Evolutionary conservation across 2,113 vertebrate genomes (phyloP).

Genomic region (Phyllostomus hastatus): DNA sequence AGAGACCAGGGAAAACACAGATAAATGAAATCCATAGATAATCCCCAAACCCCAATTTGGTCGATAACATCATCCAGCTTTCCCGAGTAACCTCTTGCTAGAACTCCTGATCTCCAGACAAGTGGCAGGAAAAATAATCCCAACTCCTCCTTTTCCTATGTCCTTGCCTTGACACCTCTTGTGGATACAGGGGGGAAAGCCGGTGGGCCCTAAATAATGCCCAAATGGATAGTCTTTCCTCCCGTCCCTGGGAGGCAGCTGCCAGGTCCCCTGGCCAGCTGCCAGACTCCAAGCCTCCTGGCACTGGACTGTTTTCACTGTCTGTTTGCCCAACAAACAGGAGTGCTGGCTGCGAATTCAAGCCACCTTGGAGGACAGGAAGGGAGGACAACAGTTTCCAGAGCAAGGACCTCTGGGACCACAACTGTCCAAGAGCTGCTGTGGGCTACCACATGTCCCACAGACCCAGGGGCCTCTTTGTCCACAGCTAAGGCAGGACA

Average conservation of each 20-base stretch:
- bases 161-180: background rate
- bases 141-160: background rate
- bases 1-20: slow-evolving; percentile 66
- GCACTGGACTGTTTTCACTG: slow-evolving; percentile 23
- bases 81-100: slow-evolving; percentile 62
- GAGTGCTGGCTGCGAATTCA: background rate
- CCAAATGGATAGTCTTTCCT: background rate
- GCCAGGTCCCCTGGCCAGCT: slow-evolving; percentile 30
- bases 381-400: background rate
- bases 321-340: slow-evolving; percentile 58
- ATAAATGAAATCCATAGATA: slow-evolving; percentile 76
- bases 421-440: background rate
- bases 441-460: background rate
- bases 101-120: slow-evolving; percentile 25
- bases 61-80: slow-evolving; percentile 62
- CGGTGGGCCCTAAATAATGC: background rate
- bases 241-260: background rate
- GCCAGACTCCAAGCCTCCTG: slow-evolving; percentile 48
- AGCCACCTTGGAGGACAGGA: background rate
- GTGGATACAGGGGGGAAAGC: background rate
- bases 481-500: background rate
- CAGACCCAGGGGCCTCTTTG: background rate
- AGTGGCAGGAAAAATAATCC: background rate
- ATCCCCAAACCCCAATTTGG: slow-evolving; percentile 74
- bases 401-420: background rate